phyloP scores from a whole-genome alignment of 2,113 vertebrate species.

The Podarcis raffonei region DNA sequence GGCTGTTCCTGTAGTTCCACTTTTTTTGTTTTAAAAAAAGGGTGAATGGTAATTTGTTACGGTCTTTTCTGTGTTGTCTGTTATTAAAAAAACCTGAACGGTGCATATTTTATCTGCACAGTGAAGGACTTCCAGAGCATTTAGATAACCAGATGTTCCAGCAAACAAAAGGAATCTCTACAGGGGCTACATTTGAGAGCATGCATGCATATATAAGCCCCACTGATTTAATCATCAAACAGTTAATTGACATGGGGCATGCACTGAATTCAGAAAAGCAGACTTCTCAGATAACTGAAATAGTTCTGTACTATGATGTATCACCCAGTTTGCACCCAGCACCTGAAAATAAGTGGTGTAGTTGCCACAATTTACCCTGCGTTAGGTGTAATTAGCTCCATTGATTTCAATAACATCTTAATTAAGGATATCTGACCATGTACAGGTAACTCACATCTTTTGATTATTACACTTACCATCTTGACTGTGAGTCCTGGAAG shows the following conservation, averaged over 20 bases:
- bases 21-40: not conserved
- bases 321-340: not conserved
- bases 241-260: not conserved
- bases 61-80: not conserved
- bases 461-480: no score
- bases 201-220: not conserved
- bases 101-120: not conserved
- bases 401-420: not conserved
- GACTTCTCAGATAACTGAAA: not conserved
- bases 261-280: not conserved
- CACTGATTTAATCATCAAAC: not conserved
- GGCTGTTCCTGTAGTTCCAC: not conserved
- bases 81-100: conserved; percentile 13
- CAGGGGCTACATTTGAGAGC: not conserved
- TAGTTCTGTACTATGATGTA: not conserved
- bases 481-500: no score
- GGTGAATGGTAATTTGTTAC: not conserved
- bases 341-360: not conserved
- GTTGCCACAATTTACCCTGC: not conserved
- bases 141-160: conserved; percentile 6
- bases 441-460: not conserved
- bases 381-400: not conserved
- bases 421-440: no score
- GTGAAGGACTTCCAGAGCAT: not conserved
- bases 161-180: not conserved